phyloP scores from a whole-genome alignment of 30 jellyfish, hydroid and myxozoan genomes.

The Cassiopea andromeda region DNA sequence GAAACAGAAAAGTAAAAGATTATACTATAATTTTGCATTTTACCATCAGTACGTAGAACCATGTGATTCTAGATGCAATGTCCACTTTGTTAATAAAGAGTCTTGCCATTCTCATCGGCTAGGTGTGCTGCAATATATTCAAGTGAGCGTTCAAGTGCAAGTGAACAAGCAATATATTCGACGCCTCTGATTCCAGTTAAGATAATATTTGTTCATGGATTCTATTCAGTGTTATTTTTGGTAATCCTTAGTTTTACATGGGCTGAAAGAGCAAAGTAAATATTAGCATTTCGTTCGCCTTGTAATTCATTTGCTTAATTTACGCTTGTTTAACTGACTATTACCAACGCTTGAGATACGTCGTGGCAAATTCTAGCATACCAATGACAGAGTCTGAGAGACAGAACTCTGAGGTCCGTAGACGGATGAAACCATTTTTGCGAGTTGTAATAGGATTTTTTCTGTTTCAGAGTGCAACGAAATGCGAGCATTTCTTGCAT shows the following conservation, averaged over 20 bases:
- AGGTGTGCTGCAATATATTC: not conserved
- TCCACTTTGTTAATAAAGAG: slow-evolving; percentile 55
- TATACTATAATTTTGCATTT: not conserved
- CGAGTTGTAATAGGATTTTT: no score
- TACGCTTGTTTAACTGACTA: not conserved
- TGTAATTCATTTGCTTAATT: not conserved
- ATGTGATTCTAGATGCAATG: slow-evolving; percentile 53
- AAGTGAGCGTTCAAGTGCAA: not conserved
- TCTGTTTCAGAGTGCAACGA: no score
- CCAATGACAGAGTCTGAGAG: not conserved
- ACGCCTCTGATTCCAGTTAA: not conserved
- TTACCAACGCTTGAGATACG: not conserved
- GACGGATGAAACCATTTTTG: no score
- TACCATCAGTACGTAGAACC: slow-evolving; percentile 76
- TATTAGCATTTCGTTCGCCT: not conserved
- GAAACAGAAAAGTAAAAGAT: no score
- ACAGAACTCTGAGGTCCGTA: no score
- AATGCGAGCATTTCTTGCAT: no score
- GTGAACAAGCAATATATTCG: not conserved
- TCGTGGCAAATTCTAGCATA: not conserved
- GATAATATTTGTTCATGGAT: not conserved
- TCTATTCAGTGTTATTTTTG: not conserved
- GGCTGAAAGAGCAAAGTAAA: not conserved
- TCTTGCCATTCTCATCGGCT: slow-evolving; percentile 35
- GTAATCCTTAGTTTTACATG: not conserved